Percentiles rank a stretch among this genome's conserved stretches.
These are phyloP conservation scores for Siniperca obscura DNA, from an alignment of 2,797 vertebrate genomes.

Conservation along the genomic window DNA sequence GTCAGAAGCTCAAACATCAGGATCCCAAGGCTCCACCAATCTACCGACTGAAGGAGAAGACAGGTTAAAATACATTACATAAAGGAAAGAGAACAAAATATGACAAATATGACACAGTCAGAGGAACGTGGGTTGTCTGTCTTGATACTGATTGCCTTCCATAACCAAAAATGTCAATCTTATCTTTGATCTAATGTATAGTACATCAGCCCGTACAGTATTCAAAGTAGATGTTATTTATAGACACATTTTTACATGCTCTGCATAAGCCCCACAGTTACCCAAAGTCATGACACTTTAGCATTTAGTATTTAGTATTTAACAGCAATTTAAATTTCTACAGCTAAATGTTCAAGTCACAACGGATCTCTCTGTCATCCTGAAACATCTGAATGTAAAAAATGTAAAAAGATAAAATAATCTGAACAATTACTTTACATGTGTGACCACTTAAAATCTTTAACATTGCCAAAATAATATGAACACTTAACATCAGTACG, in stretches of 20 bases:
- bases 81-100: neutral
- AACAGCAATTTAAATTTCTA: neutral
- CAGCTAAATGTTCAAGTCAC: neutral
- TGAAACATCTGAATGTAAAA: neutral
- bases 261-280: neutral
- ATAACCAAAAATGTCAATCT: neutral
- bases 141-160: neutral
- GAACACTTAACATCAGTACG: neutral
- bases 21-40: slow-evolving; percentile 97
- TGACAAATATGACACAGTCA: neutral
- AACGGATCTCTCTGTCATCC: neutral
- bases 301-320: neutral
- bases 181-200: neutral
- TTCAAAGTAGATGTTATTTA: neutral
- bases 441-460: neutral
- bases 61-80: neutral
- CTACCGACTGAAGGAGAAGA: slow-evolving; percentile 86
- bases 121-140: slow-evolving; percentile 1
- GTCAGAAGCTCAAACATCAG: slow-evolving; percentile 95
- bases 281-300: neutral
- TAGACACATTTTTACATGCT: neutral
- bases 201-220: neutral
- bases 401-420: too few species aligned
- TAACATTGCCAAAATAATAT: neutral
- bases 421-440: neutral